phyloP scores from a whole-genome alignment of 1,140 invertebrate genomes.

The Mactra quadrangularis region DNA sequence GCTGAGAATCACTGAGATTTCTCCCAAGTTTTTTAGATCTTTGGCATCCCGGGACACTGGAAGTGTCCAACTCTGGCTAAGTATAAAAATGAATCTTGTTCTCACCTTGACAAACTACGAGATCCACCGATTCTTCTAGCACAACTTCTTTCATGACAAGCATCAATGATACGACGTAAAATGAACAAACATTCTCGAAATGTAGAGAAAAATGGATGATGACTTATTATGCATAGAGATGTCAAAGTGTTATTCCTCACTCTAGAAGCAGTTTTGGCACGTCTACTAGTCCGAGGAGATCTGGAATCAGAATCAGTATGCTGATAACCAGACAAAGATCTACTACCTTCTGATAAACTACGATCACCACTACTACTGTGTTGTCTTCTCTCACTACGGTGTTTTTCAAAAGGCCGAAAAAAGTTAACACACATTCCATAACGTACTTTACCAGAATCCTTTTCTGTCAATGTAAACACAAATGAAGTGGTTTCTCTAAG shows the following conservation, averaged over 20 bases:
- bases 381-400: slow-evolving; percentile 41
- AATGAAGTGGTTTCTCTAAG: slow-evolving; percentile 96
- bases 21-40: too few species aligned
- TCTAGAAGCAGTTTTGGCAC: slow-evolving; percentile 74
- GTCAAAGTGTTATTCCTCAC: slow-evolving; percentile 91
- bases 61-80: too few species aligned
- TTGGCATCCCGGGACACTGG: too few species aligned
- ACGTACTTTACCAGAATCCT: slow-evolving; percentile 94
- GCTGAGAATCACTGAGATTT: too few species aligned
- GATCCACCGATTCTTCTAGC: slow-evolving; percentile 93
- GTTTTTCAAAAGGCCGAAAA: slow-evolving; percentile 93
- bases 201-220: slow-evolving; percentile 99
- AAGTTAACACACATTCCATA: slow-evolving; percentile 98
- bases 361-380: slow-evolving; percentile 34
- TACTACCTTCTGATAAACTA: slow-evolving; percentile 61
- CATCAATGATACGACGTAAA: slow-evolving; percentile 97
- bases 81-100: too few species aligned
- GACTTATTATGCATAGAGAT: slow-evolving; percentile 98
- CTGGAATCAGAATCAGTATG: slow-evolving; percentile 87
- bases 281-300: slow-evolving; percentile 77
- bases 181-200: slow-evolving; percentile 99
- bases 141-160: slow-evolving; percentile 97
- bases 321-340: slow-evolving; percentile 71
- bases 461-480: slow-evolving; percentile 99
- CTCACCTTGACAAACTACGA: slow-evolving; percentile 91